phyloP scores from a whole-genome alignment of 2,888 invertebrate species.

The Pinctada fucata region DNA sequence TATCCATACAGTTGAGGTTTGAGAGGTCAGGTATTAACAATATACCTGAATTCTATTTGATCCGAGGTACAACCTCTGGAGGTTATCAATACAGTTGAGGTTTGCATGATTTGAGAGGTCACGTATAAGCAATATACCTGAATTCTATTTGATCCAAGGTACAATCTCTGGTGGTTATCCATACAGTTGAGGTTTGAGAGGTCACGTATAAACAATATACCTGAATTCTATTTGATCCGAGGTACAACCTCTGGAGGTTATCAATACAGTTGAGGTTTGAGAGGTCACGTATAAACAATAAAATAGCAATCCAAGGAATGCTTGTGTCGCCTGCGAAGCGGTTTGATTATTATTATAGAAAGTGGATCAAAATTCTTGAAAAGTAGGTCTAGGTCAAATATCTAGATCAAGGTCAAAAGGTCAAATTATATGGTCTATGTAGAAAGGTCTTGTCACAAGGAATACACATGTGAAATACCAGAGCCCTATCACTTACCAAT shows the following conservation, averaged over 20 bases:
- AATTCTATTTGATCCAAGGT: conserved; percentile 75
- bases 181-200: conserved; percentile 69
- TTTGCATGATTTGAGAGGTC: conserved; percentile 42
- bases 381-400: too few relatives aligned
- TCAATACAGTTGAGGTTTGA: conserved; percentile 68
- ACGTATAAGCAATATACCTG: conserved; percentile 56
- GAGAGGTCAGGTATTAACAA: conserved; percentile 72
- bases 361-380: too few relatives aligned
- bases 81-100: conserved; percentile 69
- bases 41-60: conserved; percentile 74
- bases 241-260: conserved; percentile 74
- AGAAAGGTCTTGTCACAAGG: too few relatives aligned
- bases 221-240: conserved; percentile 76
- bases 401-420: too few relatives aligned
- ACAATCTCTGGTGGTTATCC: conserved; percentile 74
- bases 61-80: conserved; percentile 75
- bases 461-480: too few relatives aligned
- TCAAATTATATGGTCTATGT: too few relatives aligned
- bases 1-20: conserved; percentile 69
- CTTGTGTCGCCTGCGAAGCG: too few relatives aligned
- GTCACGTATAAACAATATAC: conserved; percentile 63
- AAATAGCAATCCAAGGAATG: too few relatives aligned
- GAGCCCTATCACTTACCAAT: too few relatives aligned
- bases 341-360: too few relatives aligned
- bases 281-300: conserved; percentile 64